phyloP scores from a whole-genome alignment of 2,113 vertebrate species.

The human region DNA sequence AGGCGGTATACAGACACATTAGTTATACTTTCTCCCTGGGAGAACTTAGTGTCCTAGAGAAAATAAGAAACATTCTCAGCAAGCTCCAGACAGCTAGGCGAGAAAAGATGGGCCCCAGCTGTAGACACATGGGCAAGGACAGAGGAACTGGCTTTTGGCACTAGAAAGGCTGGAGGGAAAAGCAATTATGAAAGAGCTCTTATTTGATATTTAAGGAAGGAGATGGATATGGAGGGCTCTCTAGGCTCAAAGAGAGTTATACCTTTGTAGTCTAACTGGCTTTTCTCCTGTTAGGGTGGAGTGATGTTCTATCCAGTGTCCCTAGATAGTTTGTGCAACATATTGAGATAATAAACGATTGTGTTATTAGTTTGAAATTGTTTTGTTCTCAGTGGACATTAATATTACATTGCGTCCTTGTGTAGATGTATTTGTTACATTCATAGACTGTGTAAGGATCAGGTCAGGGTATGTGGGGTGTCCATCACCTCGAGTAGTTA shows the following conservation, averaged over 20 bases:
- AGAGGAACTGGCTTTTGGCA: not conserved
- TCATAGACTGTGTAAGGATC: not conserved
- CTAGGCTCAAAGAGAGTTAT: not conserved
- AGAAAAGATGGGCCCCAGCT: not conserved
- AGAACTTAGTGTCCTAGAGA: not conserved
- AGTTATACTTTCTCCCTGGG: not conserved
- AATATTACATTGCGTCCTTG: not conserved
- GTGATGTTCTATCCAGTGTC: not conserved
- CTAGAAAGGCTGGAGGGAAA: not conserved
- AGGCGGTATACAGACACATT: too few relatives aligned
- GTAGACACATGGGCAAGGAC: not conserved
- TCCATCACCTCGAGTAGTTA: not conserved
- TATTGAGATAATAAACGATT: not conserved
- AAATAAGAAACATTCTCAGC: not conserved
- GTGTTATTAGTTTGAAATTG: not conserved
- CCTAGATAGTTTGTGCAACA: not conserved
- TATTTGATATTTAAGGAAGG: not conserved
- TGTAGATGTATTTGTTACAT: not conserved
- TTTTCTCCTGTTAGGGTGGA: not conserved
- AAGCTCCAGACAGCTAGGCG: not conserved
- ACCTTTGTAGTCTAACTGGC: not conserved
- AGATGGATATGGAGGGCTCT: not conserved
- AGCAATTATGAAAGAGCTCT: not conserved
- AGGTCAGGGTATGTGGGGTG: not conserved
- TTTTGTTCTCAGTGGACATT: not conserved